Conservation (phyloP, 1,140 invertebrate species). For the Sinonovacula constricta region DNA sequence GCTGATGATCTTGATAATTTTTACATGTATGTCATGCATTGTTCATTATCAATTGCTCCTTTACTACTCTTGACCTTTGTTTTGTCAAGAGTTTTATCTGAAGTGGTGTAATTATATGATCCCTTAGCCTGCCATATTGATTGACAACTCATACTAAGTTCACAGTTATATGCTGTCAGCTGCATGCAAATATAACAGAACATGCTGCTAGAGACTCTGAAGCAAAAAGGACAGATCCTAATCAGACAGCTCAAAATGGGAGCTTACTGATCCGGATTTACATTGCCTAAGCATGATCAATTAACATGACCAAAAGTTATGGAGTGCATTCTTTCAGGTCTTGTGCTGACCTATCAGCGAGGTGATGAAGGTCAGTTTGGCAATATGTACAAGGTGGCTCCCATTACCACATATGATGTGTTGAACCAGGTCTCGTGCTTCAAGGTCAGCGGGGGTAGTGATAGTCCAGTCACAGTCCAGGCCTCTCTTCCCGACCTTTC, state of each 20-base stretch:
- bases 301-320: too few species aligned
- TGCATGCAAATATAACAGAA: too few species aligned
- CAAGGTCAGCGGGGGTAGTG: slow-evolving; percentile 88
- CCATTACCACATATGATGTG: slow-evolving; percentile 87
- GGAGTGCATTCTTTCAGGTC: too few species aligned
- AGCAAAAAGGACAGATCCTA: too few species aligned
- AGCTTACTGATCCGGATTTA: too few species aligned
- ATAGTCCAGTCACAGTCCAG: slow-evolving; percentile 85
- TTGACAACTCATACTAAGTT: too few species aligned
- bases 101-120: not conserved
- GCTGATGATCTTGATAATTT: too few species aligned
- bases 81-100: not conserved
- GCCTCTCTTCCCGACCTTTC: slow-evolving; percentile 89
- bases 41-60: not conserved
- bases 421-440: slow-evolving; percentile 89
- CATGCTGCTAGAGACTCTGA: too few species aligned
- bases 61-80: not conserved
- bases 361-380: slow-evolving; percentile 84
- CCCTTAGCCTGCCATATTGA: not conserved
- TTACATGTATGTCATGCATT: too few species aligned
- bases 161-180: too few species aligned
- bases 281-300: too few species aligned
- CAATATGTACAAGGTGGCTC: slow-evolving; percentile 90
- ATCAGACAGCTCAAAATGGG: too few species aligned
- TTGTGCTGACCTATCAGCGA: slow-evolving; percentile 92